phyloP scores from a whole-genome alignment of 2,113 vertebrate genomes.

The Hystrix brachyura region DNA sequence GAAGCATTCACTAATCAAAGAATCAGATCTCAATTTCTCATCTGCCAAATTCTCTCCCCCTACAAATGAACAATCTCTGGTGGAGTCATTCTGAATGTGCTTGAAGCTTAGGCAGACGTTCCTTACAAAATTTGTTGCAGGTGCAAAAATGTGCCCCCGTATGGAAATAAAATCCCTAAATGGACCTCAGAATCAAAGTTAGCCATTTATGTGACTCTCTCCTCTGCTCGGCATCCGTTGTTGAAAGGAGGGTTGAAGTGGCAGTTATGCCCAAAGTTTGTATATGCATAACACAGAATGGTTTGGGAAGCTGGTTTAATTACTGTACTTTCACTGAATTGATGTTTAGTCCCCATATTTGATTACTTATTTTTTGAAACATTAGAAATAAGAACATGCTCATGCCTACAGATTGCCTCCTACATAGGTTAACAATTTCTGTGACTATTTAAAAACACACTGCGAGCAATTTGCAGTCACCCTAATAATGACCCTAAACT shows the following conservation, averaged over 20 bases:
- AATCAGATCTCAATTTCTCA: slow-evolving; percentile 61
- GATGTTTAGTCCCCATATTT: neutral
- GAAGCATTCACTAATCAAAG: slow-evolving; percentile 6
- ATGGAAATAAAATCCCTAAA: slow-evolving; percentile 46
- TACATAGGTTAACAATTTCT: slow-evolving; percentile 63
- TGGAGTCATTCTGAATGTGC: slow-evolving; percentile 54
- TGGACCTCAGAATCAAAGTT: slow-evolving; percentile 14
- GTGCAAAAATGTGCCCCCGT: slow-evolving; percentile 62
- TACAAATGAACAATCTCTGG: slow-evolving; percentile 1
- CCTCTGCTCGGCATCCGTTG: neutral
- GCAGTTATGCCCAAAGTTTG: neutral
- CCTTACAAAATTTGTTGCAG: slow-evolving; percentile 68
- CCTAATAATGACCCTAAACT: neutral
- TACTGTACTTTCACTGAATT: slow-evolving; percentile 5
- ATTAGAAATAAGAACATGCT: slow-evolving; percentile 32
- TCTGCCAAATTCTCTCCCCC: slow-evolving; percentile 30
- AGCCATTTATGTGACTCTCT: neutral
- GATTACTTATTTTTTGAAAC: slow-evolving; percentile 21
- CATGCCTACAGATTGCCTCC: slow-evolving; percentile 55
- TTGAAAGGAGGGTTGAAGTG: neutral
- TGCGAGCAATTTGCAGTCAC: slow-evolving; percentile 49
- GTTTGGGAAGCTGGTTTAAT: slow-evolving; percentile 23
- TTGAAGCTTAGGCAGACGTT: slow-evolving; percentile 9
- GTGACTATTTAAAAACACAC: slow-evolving; percentile 69
- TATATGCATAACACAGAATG: neutral